Evolutionary conservation across 2,113 vertebrate genomes (phyloP), one percentile per base, ranked within the genome.

Genomic region (Microcebus tavaratra): DNA sequence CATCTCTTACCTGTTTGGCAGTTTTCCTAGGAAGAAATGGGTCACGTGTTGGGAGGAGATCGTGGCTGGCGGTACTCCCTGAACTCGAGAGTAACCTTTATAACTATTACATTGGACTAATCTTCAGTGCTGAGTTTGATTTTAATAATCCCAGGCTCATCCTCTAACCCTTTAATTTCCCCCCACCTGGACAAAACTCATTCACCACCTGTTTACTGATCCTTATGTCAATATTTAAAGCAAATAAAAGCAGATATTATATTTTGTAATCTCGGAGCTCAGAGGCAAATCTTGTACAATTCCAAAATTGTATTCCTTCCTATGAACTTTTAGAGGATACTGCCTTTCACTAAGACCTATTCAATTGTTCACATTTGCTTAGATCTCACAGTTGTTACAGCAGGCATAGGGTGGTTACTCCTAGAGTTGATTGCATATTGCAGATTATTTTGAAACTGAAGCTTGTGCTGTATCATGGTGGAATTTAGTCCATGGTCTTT

Each of bases 361-460:
- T 78, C 48, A 5, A 0, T 25, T 20, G 45, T 55, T 70, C 8
- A 57, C 57, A 10, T 42, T 29, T 31, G 8, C 5, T 42, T 25
- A 42, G 34, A 36, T 50, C 9, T 73, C 39, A 20, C 1, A n/a
- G 23, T 70, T 50, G 21, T 55, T 15, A 57, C 14, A 25, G 29
- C 31, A n/a, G 36, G 34, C 25, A 4, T 1, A n/a, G 11, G 31
- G 20, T 36, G 8, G 15, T 12, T 31, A 0, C 11, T 50, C 13
- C 42, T 50, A 2, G 5, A 21, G 23, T 12, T 55, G 34, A 61
- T 11, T 1, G 4, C 6, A 1, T 36, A 23, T 23, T 12, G 0
- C 48, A 55, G 68, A 36, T 61, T 21, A 39, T 48, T 50, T 78
- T 81, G 61, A 95, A 68, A 48, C 61, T 42, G 2, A 67, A 57